These are phyloP conservation scores for Drosophila prolongata DNA, from an alignment of 2,888 invertebrate species.

Conservation along the genomic window DNA sequence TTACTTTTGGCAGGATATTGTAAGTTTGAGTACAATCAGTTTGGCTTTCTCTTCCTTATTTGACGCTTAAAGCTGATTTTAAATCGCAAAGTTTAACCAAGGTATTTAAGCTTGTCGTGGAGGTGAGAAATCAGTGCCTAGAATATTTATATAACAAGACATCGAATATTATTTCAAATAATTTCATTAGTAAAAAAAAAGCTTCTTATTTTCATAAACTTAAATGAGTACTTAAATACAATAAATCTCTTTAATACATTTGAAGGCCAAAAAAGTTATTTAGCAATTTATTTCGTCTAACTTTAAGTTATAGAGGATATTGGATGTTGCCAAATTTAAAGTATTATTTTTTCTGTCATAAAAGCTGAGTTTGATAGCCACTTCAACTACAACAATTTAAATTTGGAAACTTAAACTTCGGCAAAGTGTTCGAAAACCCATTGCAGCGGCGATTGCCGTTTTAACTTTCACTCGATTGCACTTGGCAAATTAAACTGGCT, in stretches of 20 bases:
- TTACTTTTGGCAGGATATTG: slow-evolving; percentile 1
- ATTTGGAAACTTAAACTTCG: background rate
- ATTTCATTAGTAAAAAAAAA: too few relatives aligned
- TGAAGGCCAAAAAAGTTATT: too few relatives aligned
- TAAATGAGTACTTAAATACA: too few relatives aligned
- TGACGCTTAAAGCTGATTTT: background rate
- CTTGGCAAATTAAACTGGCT: slow-evolving; percentile 35
- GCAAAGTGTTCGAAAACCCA: background rate
- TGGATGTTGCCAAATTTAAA: too few relatives aligned
- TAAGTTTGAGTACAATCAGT: background rate
- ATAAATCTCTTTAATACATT: too few relatives aligned
- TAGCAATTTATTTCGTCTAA: too few relatives aligned
- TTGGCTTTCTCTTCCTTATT: background rate
- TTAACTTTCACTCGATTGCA: slow-evolving; percentile 33
- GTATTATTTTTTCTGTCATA: too few relatives aligned
- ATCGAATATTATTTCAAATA: too few relatives aligned
- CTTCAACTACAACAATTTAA: background rate
- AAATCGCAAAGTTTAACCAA: background rate
- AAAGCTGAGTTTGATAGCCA: background rate
- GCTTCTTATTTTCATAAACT: too few relatives aligned
- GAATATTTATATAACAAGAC: too few relatives aligned
- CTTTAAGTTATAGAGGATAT: too few relatives aligned
- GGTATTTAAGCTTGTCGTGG: background rate
- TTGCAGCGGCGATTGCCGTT: slow-evolving; percentile 8
- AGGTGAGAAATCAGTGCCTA: background rate